phyloP scores from a whole-genome alignment of 2,113 vertebrate genomes.

The Bettongia penicillata region DNA sequence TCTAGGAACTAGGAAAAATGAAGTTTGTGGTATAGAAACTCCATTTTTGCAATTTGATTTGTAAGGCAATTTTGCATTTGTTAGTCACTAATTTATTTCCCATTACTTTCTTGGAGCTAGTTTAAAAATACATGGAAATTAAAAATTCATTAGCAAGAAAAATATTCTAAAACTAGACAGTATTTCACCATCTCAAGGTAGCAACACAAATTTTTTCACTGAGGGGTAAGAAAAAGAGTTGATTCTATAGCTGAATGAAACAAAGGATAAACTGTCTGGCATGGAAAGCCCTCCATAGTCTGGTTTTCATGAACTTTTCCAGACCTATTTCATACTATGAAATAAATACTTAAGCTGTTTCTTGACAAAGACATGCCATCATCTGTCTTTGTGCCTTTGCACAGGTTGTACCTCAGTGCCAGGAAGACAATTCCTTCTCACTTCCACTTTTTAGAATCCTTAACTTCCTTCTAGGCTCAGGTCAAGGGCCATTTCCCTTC shows the following conservation, averaged over 20 bases:
- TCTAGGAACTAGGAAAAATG: background rate
- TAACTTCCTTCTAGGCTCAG: background rate
- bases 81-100: background rate
- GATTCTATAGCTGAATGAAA: background rate
- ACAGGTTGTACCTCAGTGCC: background rate
- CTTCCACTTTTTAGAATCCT: background rate
- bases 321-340: background rate
- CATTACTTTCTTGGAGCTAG: background rate
- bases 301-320: background rate
- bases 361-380: background rate
- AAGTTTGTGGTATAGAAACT: background rate
- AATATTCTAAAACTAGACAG: background rate
- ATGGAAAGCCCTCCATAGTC: too few species aligned
- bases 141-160: background rate
- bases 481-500: background rate
- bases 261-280: background rate
- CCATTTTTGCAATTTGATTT: background rate
- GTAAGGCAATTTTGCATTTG: background rate
- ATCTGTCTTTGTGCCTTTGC: background rate
- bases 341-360: too few species aligned
- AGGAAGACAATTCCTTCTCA: background rate
- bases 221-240: background rate
- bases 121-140: background rate
- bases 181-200: background rate
- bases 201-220: background rate